Evolutionary conservation across 2,113 vertebrate genomes (phyloP).

Genomic region (Leuciscus idus): DNA sequence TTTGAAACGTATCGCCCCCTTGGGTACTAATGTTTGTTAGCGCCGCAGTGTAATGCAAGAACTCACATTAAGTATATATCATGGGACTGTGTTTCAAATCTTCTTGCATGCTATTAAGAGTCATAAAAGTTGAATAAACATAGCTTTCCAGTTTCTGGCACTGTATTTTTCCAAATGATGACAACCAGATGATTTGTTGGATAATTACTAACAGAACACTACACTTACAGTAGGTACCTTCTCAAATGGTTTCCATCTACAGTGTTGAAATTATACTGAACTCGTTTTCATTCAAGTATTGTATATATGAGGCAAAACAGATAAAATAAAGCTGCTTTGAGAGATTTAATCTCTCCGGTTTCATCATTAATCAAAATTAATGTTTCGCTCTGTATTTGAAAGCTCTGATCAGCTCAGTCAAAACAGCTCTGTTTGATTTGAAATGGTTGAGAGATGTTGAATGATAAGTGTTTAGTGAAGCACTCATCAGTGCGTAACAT

Average conservation of each 20-base stretch:
- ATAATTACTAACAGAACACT: not conserved
- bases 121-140: constrained; percentile 17
- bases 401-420: not conserved
- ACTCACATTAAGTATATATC: not conserved
- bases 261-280: not conserved
- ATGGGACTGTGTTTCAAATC: not conserved
- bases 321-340: not conserved
- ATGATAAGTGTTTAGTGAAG: constrained; percentile 29
- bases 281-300: not conserved
- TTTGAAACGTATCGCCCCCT: not conserved
- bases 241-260: not conserved
- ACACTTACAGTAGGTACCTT: constrained; percentile 2
- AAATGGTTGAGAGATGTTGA: constrained; percentile 20
- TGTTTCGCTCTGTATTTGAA: not conserved
- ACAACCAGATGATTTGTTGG: constrained; percentile 12
- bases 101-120: not conserved
- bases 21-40: not conserved
- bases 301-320: not conserved
- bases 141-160: constrained; percentile 16
- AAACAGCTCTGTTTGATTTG: constrained; percentile 29
- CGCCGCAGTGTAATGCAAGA: not conserved
- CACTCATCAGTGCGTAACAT: constrained; percentile 11
- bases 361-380: not conserved
- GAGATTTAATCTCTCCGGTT: not conserved
- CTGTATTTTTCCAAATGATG: not conserved